Evolutionary conservation across 2,113 vertebrate genomes (phyloP), one percentile per base, ranked within the genome.

Genomic region (Paracanthobrama guichenoti): DNA sequence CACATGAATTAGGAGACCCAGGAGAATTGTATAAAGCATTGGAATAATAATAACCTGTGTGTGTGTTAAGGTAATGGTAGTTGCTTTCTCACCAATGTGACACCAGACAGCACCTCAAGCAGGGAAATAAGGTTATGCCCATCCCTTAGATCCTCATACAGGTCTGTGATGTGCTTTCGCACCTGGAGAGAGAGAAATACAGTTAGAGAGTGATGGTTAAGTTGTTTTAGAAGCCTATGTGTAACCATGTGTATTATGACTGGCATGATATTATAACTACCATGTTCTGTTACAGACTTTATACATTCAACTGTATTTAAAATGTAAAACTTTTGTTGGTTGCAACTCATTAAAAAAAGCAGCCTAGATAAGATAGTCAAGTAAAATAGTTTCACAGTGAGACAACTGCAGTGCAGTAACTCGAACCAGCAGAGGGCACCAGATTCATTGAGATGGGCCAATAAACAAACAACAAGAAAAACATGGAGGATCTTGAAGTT

Each of bases 101-200:
- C 96, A 53, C 97, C 97, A 0, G 98, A 99, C 89, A 99, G 96
- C 87, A 99, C 97, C 89, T 99, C 98, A 90, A 99, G 93, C 67
- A 99, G 91, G 72, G 98, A 99, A 62, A 99, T 97, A 79, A 99
- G 93, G 93, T 99, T 98, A 93, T 99, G 97, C 76, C 97, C 97
- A 88, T 99, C 97, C n/a, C 97, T 93, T 75, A 99, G 91, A 87
- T 99, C 98, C 89, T 97, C 96, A 12, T 97, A 97, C 74, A 97
- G 94, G 91, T 97, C 96, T 24, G 94, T 96, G 93, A 98, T 97
- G 93, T 99, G 97, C 90, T 99, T 98, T 83, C 97, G 96, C 92
- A 98, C 96, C 97, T 99, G 91, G 0, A 48, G 57, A 22, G n/a
- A 48, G 66, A 76, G 26, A 66, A 53, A 50, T n/a, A 4, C 28